These are phyloP conservation scores for Aricia artaxerxes DNA, from an alignment of 2,888 invertebrate genomes.

Conservation along the genomic window DNA sequence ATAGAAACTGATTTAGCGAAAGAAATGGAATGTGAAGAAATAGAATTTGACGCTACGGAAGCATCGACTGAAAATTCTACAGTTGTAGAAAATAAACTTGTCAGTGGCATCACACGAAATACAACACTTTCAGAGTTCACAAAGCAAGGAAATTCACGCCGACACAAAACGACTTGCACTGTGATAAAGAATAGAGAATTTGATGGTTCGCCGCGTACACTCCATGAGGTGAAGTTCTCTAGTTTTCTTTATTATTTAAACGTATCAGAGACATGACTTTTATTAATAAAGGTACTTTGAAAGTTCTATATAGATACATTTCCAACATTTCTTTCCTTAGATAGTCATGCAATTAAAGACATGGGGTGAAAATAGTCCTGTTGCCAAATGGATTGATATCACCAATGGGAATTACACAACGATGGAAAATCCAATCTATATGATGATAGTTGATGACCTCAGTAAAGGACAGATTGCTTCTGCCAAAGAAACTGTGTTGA, in stretches of 20 bases:
- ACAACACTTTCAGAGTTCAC: conserved; percentile 38
- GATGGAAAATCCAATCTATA: conserved; percentile 73
- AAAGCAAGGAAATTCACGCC: conserved; percentile 35
- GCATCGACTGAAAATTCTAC: background rate
- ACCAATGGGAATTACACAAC: conserved; percentile 65
- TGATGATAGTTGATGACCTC: conserved; percentile 72
- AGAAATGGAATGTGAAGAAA: conserved; percentile 9
- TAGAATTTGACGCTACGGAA: background rate
- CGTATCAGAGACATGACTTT: background rate
- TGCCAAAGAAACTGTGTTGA: conserved; percentile 70
- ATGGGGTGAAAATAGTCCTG: conserved; percentile 67
- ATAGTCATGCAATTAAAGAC: conserved; percentile 61
- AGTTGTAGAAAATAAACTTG: background rate
- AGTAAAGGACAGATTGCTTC: conserved; percentile 68
- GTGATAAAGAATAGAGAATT: conserved; percentile 57
- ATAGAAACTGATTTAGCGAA: background rate
- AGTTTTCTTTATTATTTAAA: background rate
- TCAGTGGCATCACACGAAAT: background rate
- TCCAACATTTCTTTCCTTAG: conserved; percentile 47
- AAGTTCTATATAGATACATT: conserved; percentile 24
- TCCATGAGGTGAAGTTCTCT: conserved; percentile 58
- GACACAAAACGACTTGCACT: conserved; percentile 49
- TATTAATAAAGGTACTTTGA: background rate
- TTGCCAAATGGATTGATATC: conserved; percentile 66
- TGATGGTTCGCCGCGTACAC: conserved; percentile 58